phyloP scores from a whole-genome alignment of 1,140 invertebrate genomes.

The Drosophila malerkotliana region DNA sequence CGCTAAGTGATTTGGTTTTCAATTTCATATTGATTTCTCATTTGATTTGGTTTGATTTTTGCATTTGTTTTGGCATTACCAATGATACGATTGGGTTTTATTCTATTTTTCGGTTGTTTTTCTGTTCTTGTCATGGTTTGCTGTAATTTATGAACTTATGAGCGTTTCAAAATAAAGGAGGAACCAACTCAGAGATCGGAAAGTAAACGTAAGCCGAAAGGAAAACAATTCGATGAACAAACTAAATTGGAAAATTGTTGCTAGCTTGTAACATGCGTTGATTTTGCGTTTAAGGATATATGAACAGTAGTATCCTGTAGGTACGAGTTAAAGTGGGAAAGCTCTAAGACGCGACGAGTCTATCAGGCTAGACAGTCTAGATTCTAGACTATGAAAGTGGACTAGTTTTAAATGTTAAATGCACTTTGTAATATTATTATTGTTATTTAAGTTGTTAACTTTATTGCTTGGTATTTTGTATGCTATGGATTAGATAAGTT shows the following conservation, averaged over 20 bases:
- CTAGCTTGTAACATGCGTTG: constrained; percentile 62
- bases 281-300: constrained; percentile 51
- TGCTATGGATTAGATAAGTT: constrained; percentile 49
- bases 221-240: constrained; percentile 44
- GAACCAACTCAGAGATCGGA: constrained; percentile 37
- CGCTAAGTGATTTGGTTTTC: constrained; percentile 56
- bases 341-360: constrained; percentile 37
- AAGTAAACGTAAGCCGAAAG: constrained; percentile 31
- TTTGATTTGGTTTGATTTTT: constrained; percentile 41
- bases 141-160: constrained; percentile 65
- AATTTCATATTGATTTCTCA: constrained; percentile 52
- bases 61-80: constrained; percentile 36
- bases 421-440: constrained; percentile 37
- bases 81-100: constrained; percentile 34
- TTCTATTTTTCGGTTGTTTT: constrained; percentile 18
- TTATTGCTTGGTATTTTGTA: constrained; percentile 45
- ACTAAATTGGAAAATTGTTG: constrained; percentile 45
- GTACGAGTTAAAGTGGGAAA: constrained; percentile 42
- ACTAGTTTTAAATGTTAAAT: constrained; percentile 30
- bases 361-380: constrained; percentile 40
- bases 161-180: constrained; percentile 45
- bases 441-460: constrained; percentile 27
- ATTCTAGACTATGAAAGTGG: constrained; percentile 34
- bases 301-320: constrained; percentile 42
- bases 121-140: constrained; percentile 30